Conservation (phyloP, 2,888 invertebrate genomes). For the Drosophila tanythrix region DNA sequence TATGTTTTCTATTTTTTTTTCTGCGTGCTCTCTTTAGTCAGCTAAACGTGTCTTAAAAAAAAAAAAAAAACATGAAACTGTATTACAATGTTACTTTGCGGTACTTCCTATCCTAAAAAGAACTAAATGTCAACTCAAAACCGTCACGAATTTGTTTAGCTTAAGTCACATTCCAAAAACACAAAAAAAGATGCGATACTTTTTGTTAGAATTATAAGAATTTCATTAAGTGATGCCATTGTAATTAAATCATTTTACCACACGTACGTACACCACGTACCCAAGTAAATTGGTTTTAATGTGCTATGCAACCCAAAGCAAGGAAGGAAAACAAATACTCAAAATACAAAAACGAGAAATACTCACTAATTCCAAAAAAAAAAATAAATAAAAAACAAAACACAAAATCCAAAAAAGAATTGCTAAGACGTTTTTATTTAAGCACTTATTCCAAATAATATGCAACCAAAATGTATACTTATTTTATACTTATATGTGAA, state of each 20-base stretch:
- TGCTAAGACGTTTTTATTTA: slow-evolving; percentile 42
- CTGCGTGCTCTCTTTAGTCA: slow-evolving; percentile 51
- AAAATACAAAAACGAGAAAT: slow-evolving; percentile 24
- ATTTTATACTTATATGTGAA: slow-evolving; percentile 51
- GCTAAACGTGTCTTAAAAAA: slow-evolving; percentile 72
- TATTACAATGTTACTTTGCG: slow-evolving; percentile 73
- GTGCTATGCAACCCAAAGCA: slow-evolving; percentile 38
- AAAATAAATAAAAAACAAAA: neutral
- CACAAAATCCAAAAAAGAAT: neutral
- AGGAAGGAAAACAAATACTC: slow-evolving; percentile 28
- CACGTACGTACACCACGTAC: neutral
- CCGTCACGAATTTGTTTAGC: slow-evolving; percentile 72
- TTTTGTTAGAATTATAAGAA: slow-evolving; percentile 70
- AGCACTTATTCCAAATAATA: slow-evolving; percentile 74
- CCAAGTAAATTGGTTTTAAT: slow-evolving; percentile 44
- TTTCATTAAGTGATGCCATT: slow-evolving; percentile 49
- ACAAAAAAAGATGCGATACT: slow-evolving; percentile 16
- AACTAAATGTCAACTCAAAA: slow-evolving; percentile 44
- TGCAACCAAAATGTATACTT: slow-evolving; percentile 71
- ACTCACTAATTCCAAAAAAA: slow-evolving; percentile 42
- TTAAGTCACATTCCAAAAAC: slow-evolving; percentile 42
- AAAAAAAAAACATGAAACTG: slow-evolving; percentile 28
- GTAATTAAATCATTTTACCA: slow-evolving; percentile 53
- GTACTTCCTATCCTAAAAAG: slow-evolving; percentile 59
- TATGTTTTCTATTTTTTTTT: slow-evolving; percentile 34